Conservation (phyloP, 37 sponge, comb jelly and placozoan species). For the Chondrosia reniformis region DNA sequence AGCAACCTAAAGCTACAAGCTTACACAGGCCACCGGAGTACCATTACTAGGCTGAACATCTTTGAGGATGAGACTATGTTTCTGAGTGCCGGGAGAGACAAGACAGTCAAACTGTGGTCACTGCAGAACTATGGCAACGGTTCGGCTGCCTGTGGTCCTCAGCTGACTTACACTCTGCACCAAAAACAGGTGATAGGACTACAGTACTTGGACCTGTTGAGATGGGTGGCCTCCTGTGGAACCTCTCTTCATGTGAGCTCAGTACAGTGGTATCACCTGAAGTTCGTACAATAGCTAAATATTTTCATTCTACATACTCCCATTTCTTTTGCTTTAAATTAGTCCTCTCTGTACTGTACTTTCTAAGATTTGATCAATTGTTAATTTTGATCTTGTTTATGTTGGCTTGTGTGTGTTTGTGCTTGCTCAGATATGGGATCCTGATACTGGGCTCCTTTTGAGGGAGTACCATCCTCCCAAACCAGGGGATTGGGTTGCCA, state of each 20-base stretch:
- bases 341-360: background rate
- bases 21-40: constrained; percentile 61
- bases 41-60: constrained; percentile 41
- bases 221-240: constrained; percentile 69
- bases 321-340: background rate
- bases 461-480: constrained; percentile 41
- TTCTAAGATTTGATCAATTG: background rate
- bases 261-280: no score
- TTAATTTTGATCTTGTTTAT: background rate
- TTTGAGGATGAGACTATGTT: constrained; percentile 71
- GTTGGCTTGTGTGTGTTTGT: background rate
- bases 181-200: constrained; percentile 57
- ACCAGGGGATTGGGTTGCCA: constrained; percentile 27
- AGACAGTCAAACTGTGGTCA: constrained; percentile 82
- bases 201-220: constrained; percentile 27
- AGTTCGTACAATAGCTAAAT: no score
- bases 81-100: constrained; percentile 82
- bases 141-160: background rate
- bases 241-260: constrained; percentile 71
- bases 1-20: background rate
- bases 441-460: constrained; percentile 56
- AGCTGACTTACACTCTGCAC: constrained; percentile 53
- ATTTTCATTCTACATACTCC: no score
- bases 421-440: constrained; percentile 65
- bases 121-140: constrained; percentile 68